phyloP scores from a whole-genome alignment of 2,113 vertebrate genomes.

The Microtus oregoni region DNA sequence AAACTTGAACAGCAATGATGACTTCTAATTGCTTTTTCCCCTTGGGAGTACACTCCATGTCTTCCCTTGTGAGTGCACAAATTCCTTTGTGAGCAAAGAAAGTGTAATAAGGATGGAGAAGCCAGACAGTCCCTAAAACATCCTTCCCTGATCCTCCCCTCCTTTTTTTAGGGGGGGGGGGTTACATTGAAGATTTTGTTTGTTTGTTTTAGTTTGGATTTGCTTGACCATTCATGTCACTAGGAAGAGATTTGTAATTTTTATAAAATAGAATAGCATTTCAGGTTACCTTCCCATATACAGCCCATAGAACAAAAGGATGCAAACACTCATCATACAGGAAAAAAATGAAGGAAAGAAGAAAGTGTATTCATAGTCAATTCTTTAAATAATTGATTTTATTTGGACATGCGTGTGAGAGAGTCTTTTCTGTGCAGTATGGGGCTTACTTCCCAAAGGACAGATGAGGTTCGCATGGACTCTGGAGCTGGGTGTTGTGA shows the following conservation, averaged over 20 bases:
- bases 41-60: neutral
- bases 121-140: neutral
- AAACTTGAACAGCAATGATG: neutral
- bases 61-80: neutral
- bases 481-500: neutral
- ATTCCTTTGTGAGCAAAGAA: neutral
- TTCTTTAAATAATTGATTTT: neutral
- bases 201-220: neutral
- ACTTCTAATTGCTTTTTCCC: neutral
- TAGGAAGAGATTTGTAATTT: too few species aligned
- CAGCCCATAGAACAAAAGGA: neutral
- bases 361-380: neutral
- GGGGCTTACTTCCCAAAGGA: neutral
- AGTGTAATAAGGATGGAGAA: neutral
- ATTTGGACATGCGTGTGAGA: neutral
- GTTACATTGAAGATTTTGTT: neutral
- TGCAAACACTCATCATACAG: neutral
- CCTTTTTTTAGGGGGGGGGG: neutral
- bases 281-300: neutral
- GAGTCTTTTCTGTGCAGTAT: neutral
- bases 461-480: neutral
- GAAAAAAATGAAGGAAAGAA: neutral
- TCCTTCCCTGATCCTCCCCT: rapidly evolving
- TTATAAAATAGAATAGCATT: too few species aligned
- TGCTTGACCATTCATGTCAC: neutral